Conservation (phyloP, 2,113 vertebrate genomes). For the Alligator sinensis region DNA sequence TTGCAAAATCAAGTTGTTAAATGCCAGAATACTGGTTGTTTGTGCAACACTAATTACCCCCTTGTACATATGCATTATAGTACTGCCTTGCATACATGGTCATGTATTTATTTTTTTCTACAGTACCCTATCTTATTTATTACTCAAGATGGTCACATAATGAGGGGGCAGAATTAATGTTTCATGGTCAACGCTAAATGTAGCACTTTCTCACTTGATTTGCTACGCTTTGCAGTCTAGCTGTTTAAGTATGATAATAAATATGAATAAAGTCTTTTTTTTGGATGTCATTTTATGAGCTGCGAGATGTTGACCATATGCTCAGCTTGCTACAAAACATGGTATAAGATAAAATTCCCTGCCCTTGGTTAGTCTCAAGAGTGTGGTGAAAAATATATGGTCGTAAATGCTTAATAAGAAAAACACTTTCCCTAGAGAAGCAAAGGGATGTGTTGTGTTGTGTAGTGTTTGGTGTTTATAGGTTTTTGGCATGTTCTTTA, state of each 20-base stretch:
- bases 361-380: not conserved
- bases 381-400: not conserved
- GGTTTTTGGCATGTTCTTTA: not conserved
- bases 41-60: not conserved
- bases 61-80: rapidly evolving
- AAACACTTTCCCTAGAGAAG: not conserved
- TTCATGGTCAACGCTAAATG: not conserved
- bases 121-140: no score
- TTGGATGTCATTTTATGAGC: not conserved
- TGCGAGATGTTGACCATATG: not conserved
- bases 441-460: not conserved
- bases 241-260: no score
- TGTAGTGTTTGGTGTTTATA: not conserved
- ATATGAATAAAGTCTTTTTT: not conserved
- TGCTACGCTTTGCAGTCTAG: not conserved
- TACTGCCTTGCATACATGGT: not conserved
- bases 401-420: not conserved
- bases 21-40: not conserved
- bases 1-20: not conserved
- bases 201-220: not conserved
- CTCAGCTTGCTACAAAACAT: not conserved
- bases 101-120: not conserved
- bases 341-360: not conserved
- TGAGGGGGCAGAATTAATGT: not conserved
- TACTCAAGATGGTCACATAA: not conserved